phyloP scores from a whole-genome alignment of 2,797 vertebrate species.

The Acanthurus tractus region DNA sequence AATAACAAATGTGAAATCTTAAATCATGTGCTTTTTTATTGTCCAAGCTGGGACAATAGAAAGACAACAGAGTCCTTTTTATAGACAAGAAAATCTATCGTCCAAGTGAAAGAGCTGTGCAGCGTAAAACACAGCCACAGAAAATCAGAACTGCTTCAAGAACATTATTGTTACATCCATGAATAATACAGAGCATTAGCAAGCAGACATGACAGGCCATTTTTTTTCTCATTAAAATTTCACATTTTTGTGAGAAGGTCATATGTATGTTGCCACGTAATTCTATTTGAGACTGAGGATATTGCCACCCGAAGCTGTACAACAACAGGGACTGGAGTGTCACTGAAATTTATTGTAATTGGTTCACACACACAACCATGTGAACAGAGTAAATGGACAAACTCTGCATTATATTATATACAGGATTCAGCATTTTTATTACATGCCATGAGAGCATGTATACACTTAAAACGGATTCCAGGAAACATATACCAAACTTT shows the following conservation, averaged over 20 bases:
- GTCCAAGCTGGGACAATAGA: neutral
- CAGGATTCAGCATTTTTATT: neutral
- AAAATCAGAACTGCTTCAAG: slow-evolving; percentile 36
- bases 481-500: slow-evolving; percentile 22
- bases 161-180: slow-evolving; percentile 64
- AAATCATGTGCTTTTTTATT: neutral
- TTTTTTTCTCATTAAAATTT: slow-evolving; percentile 73
- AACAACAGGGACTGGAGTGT: neutral
- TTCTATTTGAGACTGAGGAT: slow-evolving; percentile 43
- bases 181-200: slow-evolving; percentile 69
- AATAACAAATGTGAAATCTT: slow-evolving; percentile 32
- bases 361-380: neutral
- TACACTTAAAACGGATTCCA: slow-evolving; percentile 4
- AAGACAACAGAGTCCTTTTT: slow-evolving; percentile 8
- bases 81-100: slow-evolving; percentile 1
- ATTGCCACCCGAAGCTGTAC: neutral
- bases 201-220: slow-evolving; percentile 53
- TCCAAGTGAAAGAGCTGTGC: neutral
- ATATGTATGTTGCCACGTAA: slow-evolving; percentile 52
- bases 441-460: slow-evolving; percentile 5
- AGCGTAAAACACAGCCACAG: slow-evolving; percentile 20
- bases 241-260: slow-evolving; percentile 54
- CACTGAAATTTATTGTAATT: slow-evolving; percentile 36
- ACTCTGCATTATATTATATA: neutral
- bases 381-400: too few species aligned